phyloP scores from a whole-genome alignment of 2,113 vertebrate genomes.

The Ornithorhynchus anatinus region DNA sequence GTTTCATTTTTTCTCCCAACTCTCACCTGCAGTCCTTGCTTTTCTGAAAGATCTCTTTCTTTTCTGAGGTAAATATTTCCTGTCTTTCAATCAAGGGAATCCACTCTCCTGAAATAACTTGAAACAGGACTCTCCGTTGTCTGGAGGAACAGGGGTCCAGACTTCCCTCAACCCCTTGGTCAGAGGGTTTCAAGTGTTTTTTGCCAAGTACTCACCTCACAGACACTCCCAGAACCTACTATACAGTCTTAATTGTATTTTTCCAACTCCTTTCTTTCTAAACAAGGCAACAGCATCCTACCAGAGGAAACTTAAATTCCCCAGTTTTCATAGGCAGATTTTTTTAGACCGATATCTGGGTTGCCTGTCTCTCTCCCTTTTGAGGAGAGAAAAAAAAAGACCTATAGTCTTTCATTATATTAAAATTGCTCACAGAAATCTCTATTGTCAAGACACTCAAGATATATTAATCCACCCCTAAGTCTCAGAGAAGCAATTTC shows the following conservation, averaged over 20 bases:
- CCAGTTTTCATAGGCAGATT: slow-evolving; percentile 7
- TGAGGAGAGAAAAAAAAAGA: too few species aligned
- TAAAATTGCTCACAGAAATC: slow-evolving; percentile 47
- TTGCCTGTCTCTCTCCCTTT: slow-evolving; percentile 1
- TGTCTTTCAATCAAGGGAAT: too few species aligned
- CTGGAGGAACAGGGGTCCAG: too few species aligned
- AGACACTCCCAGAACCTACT: not conserved
- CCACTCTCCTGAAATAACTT: too few species aligned
- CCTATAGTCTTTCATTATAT: slow-evolving; percentile 2
- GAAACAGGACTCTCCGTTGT: too few species aligned
- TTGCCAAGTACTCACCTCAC: too few species aligned
- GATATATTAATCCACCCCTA: slow-evolving; percentile 16
- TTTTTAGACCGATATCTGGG: slow-evolving; percentile 8
- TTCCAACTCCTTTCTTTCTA: not conserved
- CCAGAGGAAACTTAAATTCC: slow-evolving; percentile 6
- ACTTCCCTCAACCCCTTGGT: too few species aligned
- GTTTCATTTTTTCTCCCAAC: too few species aligned
- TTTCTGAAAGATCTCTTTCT: too few species aligned
- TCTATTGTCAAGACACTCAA: slow-evolving; percentile 28
- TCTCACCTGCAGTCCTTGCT: too few species aligned
- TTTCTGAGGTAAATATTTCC: too few species aligned
- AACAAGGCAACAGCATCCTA: not conserved
- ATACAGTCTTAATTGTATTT: slow-evolving; percentile 12
- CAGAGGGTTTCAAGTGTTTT: too few species aligned
- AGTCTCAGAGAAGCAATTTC: slow-evolving; percentile 6